A percentile compares a stretch with the other conserved stretches of the same genome.
Evolutionary conservation across 2,888 invertebrate species (phyloP).

Genomic region (Drosophila barbarae): DNA sequence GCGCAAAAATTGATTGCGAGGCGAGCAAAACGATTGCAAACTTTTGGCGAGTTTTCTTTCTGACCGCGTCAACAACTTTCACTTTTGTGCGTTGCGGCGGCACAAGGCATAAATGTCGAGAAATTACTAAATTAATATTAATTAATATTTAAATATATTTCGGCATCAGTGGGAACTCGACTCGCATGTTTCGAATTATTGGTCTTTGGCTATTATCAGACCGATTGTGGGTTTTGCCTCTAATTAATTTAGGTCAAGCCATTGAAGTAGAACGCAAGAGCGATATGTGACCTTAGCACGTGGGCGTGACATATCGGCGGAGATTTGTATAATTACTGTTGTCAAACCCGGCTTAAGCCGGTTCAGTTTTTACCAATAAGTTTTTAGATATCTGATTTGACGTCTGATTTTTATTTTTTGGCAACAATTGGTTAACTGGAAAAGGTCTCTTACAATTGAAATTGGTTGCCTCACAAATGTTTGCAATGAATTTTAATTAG

Average conservation of each 20-base stretch:
- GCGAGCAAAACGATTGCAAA: slow-evolving; percentile 37
- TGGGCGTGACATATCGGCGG: slow-evolving; percentile 53
- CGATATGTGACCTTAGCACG: slow-evolving; percentile 58
- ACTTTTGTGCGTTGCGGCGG: slow-evolving; percentile 36
- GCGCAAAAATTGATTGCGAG: slow-evolving; percentile 52
- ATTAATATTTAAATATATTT: slow-evolving; percentile 60
- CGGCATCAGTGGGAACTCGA: slow-evolving; percentile 9
- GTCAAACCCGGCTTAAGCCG: slow-evolving; percentile 32
- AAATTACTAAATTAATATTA: slow-evolving; percentile 61
- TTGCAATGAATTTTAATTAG: slow-evolving; percentile 70
- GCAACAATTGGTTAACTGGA: slow-evolving; percentile 31
- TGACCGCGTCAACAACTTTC: slow-evolving; percentile 41
- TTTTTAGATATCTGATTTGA: slow-evolving; percentile 1
- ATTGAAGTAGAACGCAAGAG: slow-evolving; percentile 63
- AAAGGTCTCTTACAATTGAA: slow-evolving; percentile 42
- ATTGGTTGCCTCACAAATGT: slow-evolving; percentile 55
- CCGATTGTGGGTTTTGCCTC: slow-evolving; percentile 44
- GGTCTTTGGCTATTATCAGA: slow-evolving; percentile 4
- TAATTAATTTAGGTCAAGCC: slow-evolving; percentile 63
- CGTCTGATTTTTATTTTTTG: slow-evolving; percentile 22
- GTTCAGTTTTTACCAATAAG: slow-evolving; percentile 12
- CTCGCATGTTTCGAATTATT: slow-evolving; percentile 5
- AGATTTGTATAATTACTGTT: slow-evolving; percentile 31
- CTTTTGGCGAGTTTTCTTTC: slow-evolving; percentile 43
- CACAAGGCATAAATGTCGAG: slow-evolving; percentile 40